A percentile compares a stretch with the other conserved stretches of the same genome.
phyloP scores from a whole-genome alignment of 2,113 vertebrate species.

The Isichthys henryi region DNA sequence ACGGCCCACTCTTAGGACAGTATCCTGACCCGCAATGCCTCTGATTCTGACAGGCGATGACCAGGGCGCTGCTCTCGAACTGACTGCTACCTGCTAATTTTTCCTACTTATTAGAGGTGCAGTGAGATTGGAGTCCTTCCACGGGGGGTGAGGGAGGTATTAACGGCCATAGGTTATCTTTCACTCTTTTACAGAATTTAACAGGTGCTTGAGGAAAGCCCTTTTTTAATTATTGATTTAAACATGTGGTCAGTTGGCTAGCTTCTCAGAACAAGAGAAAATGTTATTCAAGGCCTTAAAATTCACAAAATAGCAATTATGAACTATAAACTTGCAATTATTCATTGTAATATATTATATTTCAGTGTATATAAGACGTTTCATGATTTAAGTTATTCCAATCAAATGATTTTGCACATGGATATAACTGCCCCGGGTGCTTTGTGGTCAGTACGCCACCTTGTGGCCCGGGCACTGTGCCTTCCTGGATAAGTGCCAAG shows the following conservation, averaged over 20 bases:
- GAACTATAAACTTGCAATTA: neutral
- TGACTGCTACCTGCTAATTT: neutral
- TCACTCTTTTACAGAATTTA: neutral
- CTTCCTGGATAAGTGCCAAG: neutral
- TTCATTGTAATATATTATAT: neutral
- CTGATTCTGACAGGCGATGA: neutral
- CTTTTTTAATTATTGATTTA: neutral
- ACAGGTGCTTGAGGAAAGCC: neutral
- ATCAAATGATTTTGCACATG: neutral
- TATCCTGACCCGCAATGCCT: neutral
- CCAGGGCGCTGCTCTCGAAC: neutral
- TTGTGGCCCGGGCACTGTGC: neutral
- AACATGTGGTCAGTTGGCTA: neutral
- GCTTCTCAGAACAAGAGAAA: neutral
- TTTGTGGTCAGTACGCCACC: neutral
- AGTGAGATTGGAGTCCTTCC: neutral
- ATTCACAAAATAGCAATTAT: neutral
- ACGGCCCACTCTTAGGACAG: neutral
- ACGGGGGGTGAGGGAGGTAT: neutral
- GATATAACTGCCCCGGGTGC: neutral
- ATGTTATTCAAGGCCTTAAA: neutral
- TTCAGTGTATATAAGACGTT: neutral
- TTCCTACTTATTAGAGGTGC: neutral
- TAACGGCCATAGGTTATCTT: neutral
- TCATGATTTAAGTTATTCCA: neutral